phyloP scores from a whole-genome alignment of 2,113 vertebrate genomes.

The Apodemus speciosus region DNA sequence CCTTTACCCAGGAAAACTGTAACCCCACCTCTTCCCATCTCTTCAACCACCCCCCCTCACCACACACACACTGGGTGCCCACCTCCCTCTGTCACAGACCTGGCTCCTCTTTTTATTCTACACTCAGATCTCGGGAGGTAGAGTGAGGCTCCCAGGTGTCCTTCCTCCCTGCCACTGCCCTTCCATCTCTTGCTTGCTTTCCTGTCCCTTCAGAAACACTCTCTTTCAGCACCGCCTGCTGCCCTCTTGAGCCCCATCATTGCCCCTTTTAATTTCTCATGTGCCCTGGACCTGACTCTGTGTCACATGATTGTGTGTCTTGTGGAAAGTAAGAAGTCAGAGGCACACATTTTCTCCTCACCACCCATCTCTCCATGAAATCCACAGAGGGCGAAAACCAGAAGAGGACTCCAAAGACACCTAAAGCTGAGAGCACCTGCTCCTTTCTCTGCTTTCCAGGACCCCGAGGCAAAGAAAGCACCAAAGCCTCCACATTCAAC shows the following conservation, averaged over 20 bases:
- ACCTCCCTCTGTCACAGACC: too few species aligned
- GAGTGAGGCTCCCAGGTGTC: background rate
- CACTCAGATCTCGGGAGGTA: background rate
- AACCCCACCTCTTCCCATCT: too few species aligned
- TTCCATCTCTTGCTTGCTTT: background rate
- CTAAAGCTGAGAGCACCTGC: background rate
- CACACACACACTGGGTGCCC: background rate
- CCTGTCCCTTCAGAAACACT: background rate
- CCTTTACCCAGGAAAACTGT: background rate
- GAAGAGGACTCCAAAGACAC: background rate
- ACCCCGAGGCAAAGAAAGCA: background rate
- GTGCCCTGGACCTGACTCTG: background rate
- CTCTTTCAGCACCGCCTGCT: constrained; percentile 59
- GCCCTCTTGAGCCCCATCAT: background rate
- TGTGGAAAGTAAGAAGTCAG: constrained; percentile 29
- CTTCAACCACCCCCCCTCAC: background rate
- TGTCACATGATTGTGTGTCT: background rate
- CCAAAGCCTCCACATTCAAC: background rate
- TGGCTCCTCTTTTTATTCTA: background rate
- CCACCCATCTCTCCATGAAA: constrained; percentile 13
- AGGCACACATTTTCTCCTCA: background rate
- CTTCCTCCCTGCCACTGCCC: background rate
- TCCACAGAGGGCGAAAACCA: background rate
- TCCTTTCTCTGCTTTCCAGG: background rate
- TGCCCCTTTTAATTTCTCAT: background rate